Evolutionary conservation across 2,888 invertebrate genomes (phyloP), one percentile per base, ranked within the genome.

Genomic region (Ennomos fuscantarius): DNA sequence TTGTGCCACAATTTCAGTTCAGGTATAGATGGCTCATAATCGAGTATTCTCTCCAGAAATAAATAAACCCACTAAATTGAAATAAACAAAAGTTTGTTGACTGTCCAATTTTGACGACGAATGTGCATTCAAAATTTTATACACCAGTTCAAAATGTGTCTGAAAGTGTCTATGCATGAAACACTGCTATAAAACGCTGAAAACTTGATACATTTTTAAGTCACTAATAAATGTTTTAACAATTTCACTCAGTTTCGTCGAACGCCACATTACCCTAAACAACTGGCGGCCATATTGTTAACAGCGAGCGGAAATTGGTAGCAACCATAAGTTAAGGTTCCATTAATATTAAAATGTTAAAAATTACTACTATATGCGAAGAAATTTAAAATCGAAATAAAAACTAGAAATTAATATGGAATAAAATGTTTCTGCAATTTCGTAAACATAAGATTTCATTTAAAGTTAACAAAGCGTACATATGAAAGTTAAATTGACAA

Each of bases 71-170:
- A 85, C 87, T 88, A 77, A 76, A 86, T 81, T 84, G 84, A 84
- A 89, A 90, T 89, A 92, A 92, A 92, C 92, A 92, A 92, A 90
- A 91, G 89, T 92, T 93, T 92, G 92, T 93, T 92, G 92, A 92
- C 91, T 92, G 89, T 89, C 89, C 88, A 89, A 89, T 88, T 88
- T 90, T 79, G 83, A 86, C 85, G 81, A 81, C 81, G 82, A 86
- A 74, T 79, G 77, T 76, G 79, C 84, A 84, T 88, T 84, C 81
- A 86, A 84, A 87, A 82, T 78, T 87, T 86, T 84, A 81, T 79
- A 81, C 86, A 88, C 86, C 79, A 85, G 82, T 77, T 85, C 76
- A 81, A 82, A 81, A 77, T 78, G 81, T 84, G 72, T 78, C 79
- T 80, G 79, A 70, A 76, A 82, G 74, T 82, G 84, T 84, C 86